Evolutionary conservation across 2,888 invertebrate species (phyloP).

Genomic region (Drosophila nr. medialis): DNA sequence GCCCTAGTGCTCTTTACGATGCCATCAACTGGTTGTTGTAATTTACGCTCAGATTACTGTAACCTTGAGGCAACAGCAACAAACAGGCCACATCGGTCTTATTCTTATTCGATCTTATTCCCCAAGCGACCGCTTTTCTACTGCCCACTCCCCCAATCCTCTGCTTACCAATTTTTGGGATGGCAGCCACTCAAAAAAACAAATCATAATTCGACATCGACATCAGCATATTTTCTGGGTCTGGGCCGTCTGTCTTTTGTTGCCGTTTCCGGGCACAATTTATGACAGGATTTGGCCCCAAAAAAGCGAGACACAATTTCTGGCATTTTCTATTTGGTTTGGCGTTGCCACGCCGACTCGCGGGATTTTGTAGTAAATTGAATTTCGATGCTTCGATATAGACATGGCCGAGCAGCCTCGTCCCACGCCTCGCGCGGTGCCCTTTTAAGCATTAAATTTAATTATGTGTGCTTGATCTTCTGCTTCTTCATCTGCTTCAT

Average conservation of each 20-base stretch:
- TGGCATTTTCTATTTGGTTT: slow-evolving; percentile 68
- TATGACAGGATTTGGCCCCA: slow-evolving; percentile 75
- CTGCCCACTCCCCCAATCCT: neutral
- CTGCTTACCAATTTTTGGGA: slow-evolving; percentile 1
- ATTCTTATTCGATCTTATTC: slow-evolving; percentile 53
- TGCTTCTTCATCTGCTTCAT: neutral
- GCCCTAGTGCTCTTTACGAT: slow-evolving; percentile 71
- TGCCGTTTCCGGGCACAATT: slow-evolving; percentile 58
- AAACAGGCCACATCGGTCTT: slow-evolving; percentile 39
- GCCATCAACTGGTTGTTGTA: slow-evolving; percentile 74
- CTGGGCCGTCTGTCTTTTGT: slow-evolving; percentile 55
- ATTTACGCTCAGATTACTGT: slow-evolving; percentile 61
- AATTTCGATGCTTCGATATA: slow-evolving; percentile 74
- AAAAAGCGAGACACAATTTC: slow-evolving; percentile 68
- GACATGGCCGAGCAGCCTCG: slow-evolving; percentile 31
- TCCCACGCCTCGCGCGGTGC: slow-evolving; percentile 27
- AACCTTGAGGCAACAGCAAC: slow-evolving; percentile 42
- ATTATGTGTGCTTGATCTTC: slow-evolving; percentile 58
- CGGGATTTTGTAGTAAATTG: slow-evolving; percentile 78
- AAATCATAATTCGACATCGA: slow-evolving; percentile 80
- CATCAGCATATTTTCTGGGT: slow-evolving; percentile 76
- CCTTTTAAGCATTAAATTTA: slow-evolving; percentile 69
- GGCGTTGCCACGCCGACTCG: slow-evolving; percentile 59
- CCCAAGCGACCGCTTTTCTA: slow-evolving; percentile 26
- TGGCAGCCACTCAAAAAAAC: slow-evolving; percentile 65